Base-by-base conservation (phyloP, 2,888 invertebrate species). In the Callosobruchus maculatus region DNA sequence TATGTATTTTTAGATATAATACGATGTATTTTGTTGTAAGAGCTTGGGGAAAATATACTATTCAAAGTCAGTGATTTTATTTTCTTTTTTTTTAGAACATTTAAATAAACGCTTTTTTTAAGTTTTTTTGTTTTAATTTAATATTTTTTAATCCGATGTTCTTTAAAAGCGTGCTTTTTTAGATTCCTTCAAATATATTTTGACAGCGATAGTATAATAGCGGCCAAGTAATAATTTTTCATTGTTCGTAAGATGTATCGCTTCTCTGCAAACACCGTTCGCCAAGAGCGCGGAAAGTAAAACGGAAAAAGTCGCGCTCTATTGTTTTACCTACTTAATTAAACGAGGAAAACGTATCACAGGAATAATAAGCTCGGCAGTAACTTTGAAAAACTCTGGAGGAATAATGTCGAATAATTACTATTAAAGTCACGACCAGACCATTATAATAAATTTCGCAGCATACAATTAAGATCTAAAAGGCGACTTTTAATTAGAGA, bases 331-430 rank as follows among this genome's bases (percentile, higher is more conserved):
- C 49, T 49, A 49, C 49, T 49, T 49, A 49, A 49, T 49, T 49
- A 71, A 22, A 21, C 21, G 71, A 9, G 20, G 20, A 22, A 31
- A 18, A 21, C n/a, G 22, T 71, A 71, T 71, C 71, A 71, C 22
- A 4, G 30, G 71, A 22, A 71, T 71, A 71, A 71, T 71, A 71
- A 22, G 30, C 31, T 22, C 30, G 22, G 2, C 30, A 30, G 13
- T 70, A 70, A 70, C 70, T 22, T 31, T 22, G 70, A 49, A 26
- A 20, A 71, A 71, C 71, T 71, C 71, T 5, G 13, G 20, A 31
- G 26, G 71, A 71, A 71, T 26, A 22, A 31, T 71, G 21, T 68
- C 30, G 71, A 71, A 71, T 71, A 71, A 71, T 71, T 71, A 30
- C 26, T 71, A 71, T 71, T 71, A 71, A 21, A 71, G 71, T 71